phyloP scores from a whole-genome alignment of 2,113 vertebrate genomes.

The Sceloporus tristichus region DNA sequence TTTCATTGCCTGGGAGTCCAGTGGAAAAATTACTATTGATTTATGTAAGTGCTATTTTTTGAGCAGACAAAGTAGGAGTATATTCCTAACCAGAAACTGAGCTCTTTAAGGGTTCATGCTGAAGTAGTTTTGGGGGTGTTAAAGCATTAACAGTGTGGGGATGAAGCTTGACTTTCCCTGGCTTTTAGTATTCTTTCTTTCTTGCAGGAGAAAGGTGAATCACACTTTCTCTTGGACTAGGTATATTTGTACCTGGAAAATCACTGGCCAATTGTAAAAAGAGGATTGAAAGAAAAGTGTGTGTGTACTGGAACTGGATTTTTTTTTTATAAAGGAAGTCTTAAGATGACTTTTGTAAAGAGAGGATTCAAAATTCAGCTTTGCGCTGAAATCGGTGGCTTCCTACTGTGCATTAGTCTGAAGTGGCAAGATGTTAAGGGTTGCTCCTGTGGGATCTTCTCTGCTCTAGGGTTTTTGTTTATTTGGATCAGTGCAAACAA shows the following conservation, averaged over 20 bases:
- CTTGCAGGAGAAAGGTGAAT: constrained; percentile 36
- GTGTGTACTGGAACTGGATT: neutral
- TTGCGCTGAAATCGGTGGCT: neutral
- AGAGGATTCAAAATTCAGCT: neutral
- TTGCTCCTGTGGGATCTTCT: neutral
- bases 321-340: neutral
- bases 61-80: constrained; percentile 10
- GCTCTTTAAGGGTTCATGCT: constrained; percentile 14
- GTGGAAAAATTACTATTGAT: constrained; percentile 54
- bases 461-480: constrained; percentile 6
- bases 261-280: constrained; percentile 27
- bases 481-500: constrained; percentile 3
- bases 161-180: constrained; percentile 25
- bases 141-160: constrained; percentile 1
- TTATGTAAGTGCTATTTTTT: constrained; percentile 43
- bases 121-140: constrained; percentile 10
- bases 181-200: constrained; percentile 17
- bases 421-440: neutral
- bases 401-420: neutral
- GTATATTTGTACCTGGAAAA: neutral
- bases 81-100: neutral
- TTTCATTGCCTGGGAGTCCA: constrained; percentile 45
- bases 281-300: constrained; percentile 3
- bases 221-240: neutral
- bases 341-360: neutral